Evolutionary conservation across 2,113 vertebrate species (phyloP).

Genomic region (Ammospiza caudacuta): DNA sequence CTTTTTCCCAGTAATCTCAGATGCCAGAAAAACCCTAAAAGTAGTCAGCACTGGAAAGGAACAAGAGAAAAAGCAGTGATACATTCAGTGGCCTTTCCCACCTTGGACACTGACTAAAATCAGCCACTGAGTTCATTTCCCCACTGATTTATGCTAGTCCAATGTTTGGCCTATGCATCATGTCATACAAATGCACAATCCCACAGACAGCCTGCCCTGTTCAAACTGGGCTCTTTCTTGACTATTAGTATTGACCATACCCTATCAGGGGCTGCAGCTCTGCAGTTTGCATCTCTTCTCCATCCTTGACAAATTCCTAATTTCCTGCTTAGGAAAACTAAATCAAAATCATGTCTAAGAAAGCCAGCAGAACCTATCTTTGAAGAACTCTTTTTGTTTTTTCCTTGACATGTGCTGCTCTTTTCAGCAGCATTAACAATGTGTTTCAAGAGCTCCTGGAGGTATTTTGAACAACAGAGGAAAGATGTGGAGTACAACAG

Average conservation of each 20-base stretch:
- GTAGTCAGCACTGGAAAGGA: slow-evolving; percentile 23
- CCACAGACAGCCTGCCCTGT: background rate
- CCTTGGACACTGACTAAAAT: background rate
- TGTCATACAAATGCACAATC: background rate
- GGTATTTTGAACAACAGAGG: background rate
- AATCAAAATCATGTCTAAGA: background rate
- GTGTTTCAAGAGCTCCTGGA: background rate
- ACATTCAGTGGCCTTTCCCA: background rate
- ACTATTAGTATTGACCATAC: background rate
- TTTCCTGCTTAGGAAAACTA: background rate
- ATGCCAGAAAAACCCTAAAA: slow-evolving; percentile 14
- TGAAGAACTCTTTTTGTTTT: background rate
- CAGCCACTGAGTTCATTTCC: slow-evolving; percentile 6
- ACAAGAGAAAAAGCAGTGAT: background rate
- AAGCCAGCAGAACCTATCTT: background rate
- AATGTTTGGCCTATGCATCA: background rate
- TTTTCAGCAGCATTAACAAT: background rate
- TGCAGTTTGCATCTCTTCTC: background rate
- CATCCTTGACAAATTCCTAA: background rate
- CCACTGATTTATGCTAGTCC: background rate
- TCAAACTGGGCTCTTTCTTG: background rate
- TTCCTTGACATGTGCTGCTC: accelerated
- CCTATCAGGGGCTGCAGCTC: background rate
- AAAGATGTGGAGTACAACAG: background rate
- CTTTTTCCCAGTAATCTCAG: background rate